Base-by-base conservation (phyloP, 2,888 invertebrate species). In the Dugesia japonica region DNA sequence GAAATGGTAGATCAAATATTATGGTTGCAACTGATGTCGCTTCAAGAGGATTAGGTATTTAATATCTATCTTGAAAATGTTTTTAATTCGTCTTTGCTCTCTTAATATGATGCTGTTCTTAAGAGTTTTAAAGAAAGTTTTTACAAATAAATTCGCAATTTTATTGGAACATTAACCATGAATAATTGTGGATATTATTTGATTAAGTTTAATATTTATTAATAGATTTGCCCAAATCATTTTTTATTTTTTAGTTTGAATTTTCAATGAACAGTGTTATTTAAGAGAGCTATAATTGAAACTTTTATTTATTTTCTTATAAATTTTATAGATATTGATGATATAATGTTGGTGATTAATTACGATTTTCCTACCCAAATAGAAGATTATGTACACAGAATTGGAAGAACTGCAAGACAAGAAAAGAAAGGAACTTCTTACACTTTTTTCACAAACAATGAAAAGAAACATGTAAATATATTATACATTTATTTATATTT, bases 301-400 rank as follows among this genome's bases (percentile, higher is more conserved):
- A 38, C 13, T 38, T 9, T 38, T 38, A 38, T 38, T 38, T 38
- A 38, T 13, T 17, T 13, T n/a, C 31, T 31, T 13, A 7, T 56
- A 56, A 20, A 56, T 13, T 73, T 83, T 85, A 82, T 88, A 95
- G 95, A 95, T 89, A 89, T 97, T 28, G 93, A 94, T 84, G 95
- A 97, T 85, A 92, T 97, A 76, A 94, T 94, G 85, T 94, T 90
- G 86, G 97, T 97, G 42, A 92, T 97, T 81, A 97, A 97, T 86
- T 95, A 89, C 84, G 97, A 97, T 86, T 97, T 94, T 85, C 95
- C 97, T 0, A 92, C 92, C 83, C 92, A 92, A 76, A 92, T 93
- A 17, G 97, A 97, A 86, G 95, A 97, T 86, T 97, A 97, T 84
- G 94, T 97, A 79, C 95, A 97, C 85, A 89, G 95, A 81, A 97